Percentiles rank a stretch among this genome's conserved stretches.
Evolutionary conservation across 37 sponge, comb jelly and placozoan genomes (phyloP).

Genomic region (Sycon ciliatum): DNA sequence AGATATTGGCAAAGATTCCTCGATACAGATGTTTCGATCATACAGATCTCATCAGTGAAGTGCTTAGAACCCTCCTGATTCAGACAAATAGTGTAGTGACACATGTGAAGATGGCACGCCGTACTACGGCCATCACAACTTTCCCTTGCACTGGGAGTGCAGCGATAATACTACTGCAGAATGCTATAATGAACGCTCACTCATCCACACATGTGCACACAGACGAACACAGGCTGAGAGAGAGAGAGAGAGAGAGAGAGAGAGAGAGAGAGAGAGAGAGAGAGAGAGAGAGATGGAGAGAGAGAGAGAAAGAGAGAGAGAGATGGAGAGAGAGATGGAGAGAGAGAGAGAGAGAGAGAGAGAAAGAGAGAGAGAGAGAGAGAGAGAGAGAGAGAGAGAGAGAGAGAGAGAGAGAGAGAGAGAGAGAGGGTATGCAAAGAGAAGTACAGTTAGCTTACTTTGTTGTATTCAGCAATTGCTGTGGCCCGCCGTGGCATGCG

Average conservation of each 20-base stretch:
- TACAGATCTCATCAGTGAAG: too few species aligned
- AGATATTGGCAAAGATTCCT: too few species aligned
- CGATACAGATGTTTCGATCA: too few species aligned
- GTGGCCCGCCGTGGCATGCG: neutral
- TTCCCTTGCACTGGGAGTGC: too few species aligned
- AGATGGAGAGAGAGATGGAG: too few species aligned
- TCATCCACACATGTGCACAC: conserved; percentile 22
- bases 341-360: too few species aligned
- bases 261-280: neutral
- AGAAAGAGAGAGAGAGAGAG: neutral
- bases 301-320: too few species aligned
- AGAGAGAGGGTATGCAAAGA: neutral
- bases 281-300: too few species aligned
- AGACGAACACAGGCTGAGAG: conserved; percentile 21
- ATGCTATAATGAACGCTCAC: neutral
- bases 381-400: conserved; percentile 14
- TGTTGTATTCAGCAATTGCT: conserved; percentile 28
- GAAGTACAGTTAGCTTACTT: conserved; percentile 2
- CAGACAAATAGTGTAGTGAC: too few species aligned
- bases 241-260: neutral
- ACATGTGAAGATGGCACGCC: too few species aligned
- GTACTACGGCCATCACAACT: too few species aligned
- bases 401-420: neutral
- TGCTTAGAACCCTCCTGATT: too few species aligned
- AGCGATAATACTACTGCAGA: conserved; percentile 21